These are phyloP conservation scores for Eospalax fontanierii DNA, from an alignment of 2,797 vertebrate species.

Conservation along the genomic window DNA sequence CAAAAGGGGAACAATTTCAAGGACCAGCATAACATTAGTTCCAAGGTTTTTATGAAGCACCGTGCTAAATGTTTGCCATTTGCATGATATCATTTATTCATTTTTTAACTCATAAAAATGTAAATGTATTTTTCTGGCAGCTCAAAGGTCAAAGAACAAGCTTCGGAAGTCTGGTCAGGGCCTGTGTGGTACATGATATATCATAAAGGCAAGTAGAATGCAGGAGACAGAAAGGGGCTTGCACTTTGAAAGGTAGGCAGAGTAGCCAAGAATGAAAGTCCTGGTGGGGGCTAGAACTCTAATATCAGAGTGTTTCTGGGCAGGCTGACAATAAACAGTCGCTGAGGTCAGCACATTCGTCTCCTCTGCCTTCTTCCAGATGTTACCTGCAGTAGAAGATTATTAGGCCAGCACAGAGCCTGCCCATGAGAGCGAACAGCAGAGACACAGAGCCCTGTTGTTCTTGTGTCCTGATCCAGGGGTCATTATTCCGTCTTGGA, in stretches of 20 bases:
- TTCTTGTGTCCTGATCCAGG: conserved; percentile 67
- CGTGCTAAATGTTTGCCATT: background rate
- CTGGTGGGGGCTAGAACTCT: background rate
- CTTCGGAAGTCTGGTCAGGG: background rate
- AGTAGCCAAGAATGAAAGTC: background rate
- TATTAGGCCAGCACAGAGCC: conserved; percentile 12
- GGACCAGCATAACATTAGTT: background rate
- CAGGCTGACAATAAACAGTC: background rate
- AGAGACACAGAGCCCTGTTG: conserved; percentile 70
- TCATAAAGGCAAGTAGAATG: background rate
- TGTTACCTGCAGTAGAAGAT: conserved; percentile 68
- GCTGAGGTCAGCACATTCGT: background rate
- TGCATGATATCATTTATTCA: background rate
- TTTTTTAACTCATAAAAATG: background rate
- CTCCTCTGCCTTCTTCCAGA: conserved; percentile 28
- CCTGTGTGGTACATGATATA: background rate
- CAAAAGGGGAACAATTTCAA: background rate
- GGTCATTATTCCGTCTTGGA: conserved; percentile 54
- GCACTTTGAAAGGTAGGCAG: background rate
- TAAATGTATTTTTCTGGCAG: background rate
- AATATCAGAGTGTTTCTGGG: background rate
- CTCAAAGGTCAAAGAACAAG: background rate
- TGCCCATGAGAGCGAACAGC: background rate
- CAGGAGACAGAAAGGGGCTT: background rate
- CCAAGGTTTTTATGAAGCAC: background rate